Evolutionary conservation across 2,888 invertebrate species (phyloP), one percentile per base, ranked within the genome.

Genomic region (Koerneria pararmatus): DNA sequence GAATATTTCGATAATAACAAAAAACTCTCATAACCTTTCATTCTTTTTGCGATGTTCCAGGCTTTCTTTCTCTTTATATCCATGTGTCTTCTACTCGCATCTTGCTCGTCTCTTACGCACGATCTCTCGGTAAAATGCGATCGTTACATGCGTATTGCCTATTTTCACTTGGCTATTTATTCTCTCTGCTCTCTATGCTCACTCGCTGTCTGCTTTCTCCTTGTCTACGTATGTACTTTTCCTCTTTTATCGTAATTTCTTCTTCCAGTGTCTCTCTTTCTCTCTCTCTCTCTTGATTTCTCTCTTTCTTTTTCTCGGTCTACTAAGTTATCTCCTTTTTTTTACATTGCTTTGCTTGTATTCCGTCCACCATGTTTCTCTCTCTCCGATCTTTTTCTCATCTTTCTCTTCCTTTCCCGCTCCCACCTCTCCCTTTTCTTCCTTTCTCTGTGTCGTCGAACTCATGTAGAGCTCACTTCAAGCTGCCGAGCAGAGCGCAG

Each of bases 251-350:
- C n/a, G n/a, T n/a, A 35, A 57, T 34, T 57, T 34, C 57, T 57
- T 57, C 57, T 57, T 34, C 35, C 27, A 34, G 34, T 37, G 57
- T 35, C 34, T 31, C 59, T 59, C 59, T 32, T n/a, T 27, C 59
- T n/a, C 37, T 15, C 35, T 31, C n/a, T 24, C 5, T 56, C 56
- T 31, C 32, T 31, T 15, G 8, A n/a, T n/a, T 19, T 46, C 19
- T 19, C 11, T 46, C 46, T 11, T 46, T 19, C 46, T 46, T 46
- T 19, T 46, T 46, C 46, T 46, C 1, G 35, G n/a, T 58, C 37
- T 58, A 34, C 34, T 58, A 15, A 19, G 6, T 22, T 53, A n/a
- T 53, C 8, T 24, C 24, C 53, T 53, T 22, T 53, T 53, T 24
- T 22, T 53, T 53, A 15, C 8, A 19, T 22, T 53, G 53, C 8